Evolutionary conservation across 2,888 invertebrate genomes (phyloP), one percentile per base, ranked within the genome.

Genomic region (Ctenicera cuprea): DNA sequence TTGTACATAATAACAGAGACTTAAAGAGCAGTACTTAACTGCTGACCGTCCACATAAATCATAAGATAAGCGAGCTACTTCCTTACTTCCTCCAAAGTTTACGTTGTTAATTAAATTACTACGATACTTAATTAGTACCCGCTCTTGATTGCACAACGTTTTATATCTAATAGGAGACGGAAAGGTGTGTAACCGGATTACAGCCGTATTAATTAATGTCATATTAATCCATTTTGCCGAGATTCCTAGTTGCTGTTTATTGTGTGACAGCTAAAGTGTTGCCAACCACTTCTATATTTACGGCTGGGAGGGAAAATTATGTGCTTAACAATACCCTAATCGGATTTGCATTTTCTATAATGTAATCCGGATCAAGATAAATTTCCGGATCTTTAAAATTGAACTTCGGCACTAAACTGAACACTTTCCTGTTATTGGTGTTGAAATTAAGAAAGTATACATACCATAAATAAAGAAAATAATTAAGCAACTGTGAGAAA

Each of bases 81-180:
- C 78, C 80, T 79, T 78, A 78, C 78, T 78, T 75, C 80, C 76
- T 77, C 75, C 73, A 79, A 83, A 83, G 80, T 83, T 83, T 80
- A 75, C 79, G 79, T 76, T 80, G 82, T 82, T 84, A 84, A 85
- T 85, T 84, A 82, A 84, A 84, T 85, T 83, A 80, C 80, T 78
- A 79, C 80, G 80, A 80, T 82, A 82, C 82, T 82, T 84, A 83
- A 83, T 84, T 83, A 83, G 80, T 78, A 75, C 74, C 76, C 78
- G 79, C 77, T 80, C 79, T 79, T 77, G 78, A 78, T 79, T 77
- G 75, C 77, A 74, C 71, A 79, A 77, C 80, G 77, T 80, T 80
- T 78, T 72, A 66, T 72, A 72, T 72, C 62, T 66, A 72, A 72
- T 71, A 71, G 64, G 52, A 72, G 66, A 72, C 66, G 61, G 50